These are phyloP conservation scores for Tiliacea aurago DNA, from an alignment of 2,888 invertebrate genomes.

Conservation along the genomic window DNA sequence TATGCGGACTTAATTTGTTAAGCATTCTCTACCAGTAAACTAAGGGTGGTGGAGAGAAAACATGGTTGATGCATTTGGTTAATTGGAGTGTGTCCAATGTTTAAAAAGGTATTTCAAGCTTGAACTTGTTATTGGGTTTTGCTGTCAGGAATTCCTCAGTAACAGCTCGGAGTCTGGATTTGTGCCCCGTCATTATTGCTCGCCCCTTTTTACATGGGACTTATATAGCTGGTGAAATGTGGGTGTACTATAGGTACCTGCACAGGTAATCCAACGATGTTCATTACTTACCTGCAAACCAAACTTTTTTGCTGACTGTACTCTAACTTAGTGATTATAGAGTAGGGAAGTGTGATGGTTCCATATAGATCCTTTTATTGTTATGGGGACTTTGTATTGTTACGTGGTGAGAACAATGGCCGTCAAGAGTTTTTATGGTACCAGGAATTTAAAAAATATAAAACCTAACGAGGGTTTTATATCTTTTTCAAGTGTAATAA, in stretches of 20 bases:
- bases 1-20: background rate
- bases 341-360: conserved; percentile 33
- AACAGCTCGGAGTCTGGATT: too few species aligned
- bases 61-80: background rate
- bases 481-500: too few species aligned
- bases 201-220: too few species aligned
- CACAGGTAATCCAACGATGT: background rate
- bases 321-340: conserved; percentile 33
- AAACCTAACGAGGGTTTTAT: background rate
- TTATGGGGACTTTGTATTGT: conserved; percentile 31
- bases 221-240: too few species aligned
- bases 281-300: background rate
- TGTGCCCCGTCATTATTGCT: too few species aligned
- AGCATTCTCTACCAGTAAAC: background rate
- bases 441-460: background rate
- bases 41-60: background rate
- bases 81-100: background rate
- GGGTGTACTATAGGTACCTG: too few species aligned
- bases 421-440: background rate
- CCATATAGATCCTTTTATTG: conserved; percentile 29
- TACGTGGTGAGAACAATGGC: conserved; percentile 24
- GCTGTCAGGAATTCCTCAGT: too few species aligned
- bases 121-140: background rate
- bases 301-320: conserved; percentile 13
- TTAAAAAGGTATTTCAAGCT: background rate